Percentiles rank a stretch among this genome's conserved stretches.
These are phyloP conservation scores for Borostomias antarcticus DNA, from an alignment of 2,797 vertebrate genomes.

Conservation along the genomic window DNA sequence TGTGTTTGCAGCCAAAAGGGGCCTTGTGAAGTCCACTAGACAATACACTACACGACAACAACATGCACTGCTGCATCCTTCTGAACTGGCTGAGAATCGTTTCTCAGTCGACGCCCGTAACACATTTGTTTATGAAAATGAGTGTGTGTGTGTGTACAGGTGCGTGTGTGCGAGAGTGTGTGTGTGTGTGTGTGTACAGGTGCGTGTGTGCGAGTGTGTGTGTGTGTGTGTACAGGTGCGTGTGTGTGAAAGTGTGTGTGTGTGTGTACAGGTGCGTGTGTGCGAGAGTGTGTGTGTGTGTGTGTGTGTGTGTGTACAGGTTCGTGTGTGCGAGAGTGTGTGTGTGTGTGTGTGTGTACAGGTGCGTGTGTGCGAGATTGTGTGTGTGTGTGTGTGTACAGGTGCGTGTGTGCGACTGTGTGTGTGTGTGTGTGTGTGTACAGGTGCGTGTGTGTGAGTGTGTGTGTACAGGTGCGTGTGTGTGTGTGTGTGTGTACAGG, in stretches of 20 bases:
- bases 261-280: background rate
- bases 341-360: background rate
- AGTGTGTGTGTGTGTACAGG: too few relatives aligned
- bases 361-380: background rate
- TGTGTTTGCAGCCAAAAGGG: too few relatives aligned
- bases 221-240: too few relatives aligned
- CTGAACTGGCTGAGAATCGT: background rate
- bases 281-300: background rate
- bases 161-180: too few relatives aligned
- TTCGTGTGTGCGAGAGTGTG: background rate
- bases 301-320: background rate
- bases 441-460: conserved; percentile 1
- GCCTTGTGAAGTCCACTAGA: background rate
- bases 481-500: conserved; percentile 12
- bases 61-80: background rate
- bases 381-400: background rate
- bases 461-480: conserved; percentile 2
- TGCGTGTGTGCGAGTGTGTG: too few relatives aligned
- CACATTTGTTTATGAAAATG: background rate
- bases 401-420: conserved; percentile 4
- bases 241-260: background rate
- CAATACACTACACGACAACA: background rate
- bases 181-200: too few relatives aligned
- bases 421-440: background rate
- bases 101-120: background rate